phyloP scores from a whole-genome alignment of 2,888 invertebrate species.

The Synergus gifuensis region DNA sequence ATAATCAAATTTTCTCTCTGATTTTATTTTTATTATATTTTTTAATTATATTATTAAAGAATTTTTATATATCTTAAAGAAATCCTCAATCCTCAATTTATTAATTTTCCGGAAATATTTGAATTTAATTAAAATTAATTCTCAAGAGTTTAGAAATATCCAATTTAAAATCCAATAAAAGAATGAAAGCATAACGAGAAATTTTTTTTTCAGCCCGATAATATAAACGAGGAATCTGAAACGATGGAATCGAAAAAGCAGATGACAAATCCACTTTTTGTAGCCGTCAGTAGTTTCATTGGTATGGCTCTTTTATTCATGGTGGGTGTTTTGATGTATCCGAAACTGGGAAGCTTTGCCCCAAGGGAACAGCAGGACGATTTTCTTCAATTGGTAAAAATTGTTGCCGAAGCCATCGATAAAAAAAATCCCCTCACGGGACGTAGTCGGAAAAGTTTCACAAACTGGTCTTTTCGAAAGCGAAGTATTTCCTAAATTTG shows the following conservation, averaged over 20 bases:
- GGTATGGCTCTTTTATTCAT: slow-evolving; percentile 80
- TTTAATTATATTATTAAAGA: too few species aligned
- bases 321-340: slow-evolving; percentile 79
- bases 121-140: background rate
- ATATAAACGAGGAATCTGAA: slow-evolving; percentile 50
- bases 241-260: slow-evolving; percentile 68
- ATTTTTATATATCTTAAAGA: too few species aligned
- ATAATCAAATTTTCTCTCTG: too few species aligned
- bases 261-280: slow-evolving; percentile 79
- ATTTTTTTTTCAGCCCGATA: slow-evolving; percentile 55
- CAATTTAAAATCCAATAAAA: background rate
- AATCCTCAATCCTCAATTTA: background rate
- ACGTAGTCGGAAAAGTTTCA: slow-evolving; percentile 32
- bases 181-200: background rate
- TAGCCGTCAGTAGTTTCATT: slow-evolving; percentile 81
- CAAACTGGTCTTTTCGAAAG: slow-evolving; percentile 12
- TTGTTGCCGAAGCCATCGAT: slow-evolving; percentile 65
- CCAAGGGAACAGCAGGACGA: slow-evolving; percentile 63
- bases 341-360: slow-evolving; percentile 74
- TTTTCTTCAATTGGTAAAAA: slow-evolving; percentile 60
- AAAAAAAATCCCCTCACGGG: slow-evolving; percentile 46
- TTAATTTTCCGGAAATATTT: too few species aligned
- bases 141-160: background rate
- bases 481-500: background rate
- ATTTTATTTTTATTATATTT: too few species aligned